Evolutionary conservation across 1,140 invertebrate genomes (phyloP).

Genomic region (Orius insidiosus): DNA sequence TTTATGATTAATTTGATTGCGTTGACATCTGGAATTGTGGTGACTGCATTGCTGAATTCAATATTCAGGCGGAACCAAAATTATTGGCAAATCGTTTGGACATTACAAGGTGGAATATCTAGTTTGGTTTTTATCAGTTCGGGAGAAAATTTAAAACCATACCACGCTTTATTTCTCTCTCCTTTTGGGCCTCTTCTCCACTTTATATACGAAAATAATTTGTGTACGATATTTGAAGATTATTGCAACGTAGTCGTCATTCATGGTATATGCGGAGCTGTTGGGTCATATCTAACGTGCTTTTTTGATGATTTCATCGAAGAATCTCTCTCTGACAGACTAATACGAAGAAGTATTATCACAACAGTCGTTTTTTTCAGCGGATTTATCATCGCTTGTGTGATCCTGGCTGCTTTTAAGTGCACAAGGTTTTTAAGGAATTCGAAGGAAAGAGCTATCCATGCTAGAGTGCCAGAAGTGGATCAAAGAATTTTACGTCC

Average conservation of each 20-base stretch:
- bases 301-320: not conserved
- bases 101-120: conserved; percentile 5
- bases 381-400: no score
- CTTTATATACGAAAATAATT: not conserved
- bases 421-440: no score
- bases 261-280: not conserved
- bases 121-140: not conserved
- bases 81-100: conserved; percentile 8
- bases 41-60: not conserved
- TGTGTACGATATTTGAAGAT: not conserved
- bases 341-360: no score
- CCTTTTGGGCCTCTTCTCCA: not conserved
- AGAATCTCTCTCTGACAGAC: no score
- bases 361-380: no score
- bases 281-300: not conserved
- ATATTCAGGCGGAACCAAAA: not conserved
- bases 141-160: not conserved
- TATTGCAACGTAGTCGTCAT: conserved; percentile 3
- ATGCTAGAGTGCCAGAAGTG: no score
- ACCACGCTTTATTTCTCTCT: not conserved
- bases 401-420: no score
- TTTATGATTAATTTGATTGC: not conserved
- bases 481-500: no score
- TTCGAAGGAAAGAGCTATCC: no score
- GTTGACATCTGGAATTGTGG: conserved; percentile 1